phyloP scores from a whole-genome alignment of 2,888 invertebrate species.

The Eilema caniola region DNA sequence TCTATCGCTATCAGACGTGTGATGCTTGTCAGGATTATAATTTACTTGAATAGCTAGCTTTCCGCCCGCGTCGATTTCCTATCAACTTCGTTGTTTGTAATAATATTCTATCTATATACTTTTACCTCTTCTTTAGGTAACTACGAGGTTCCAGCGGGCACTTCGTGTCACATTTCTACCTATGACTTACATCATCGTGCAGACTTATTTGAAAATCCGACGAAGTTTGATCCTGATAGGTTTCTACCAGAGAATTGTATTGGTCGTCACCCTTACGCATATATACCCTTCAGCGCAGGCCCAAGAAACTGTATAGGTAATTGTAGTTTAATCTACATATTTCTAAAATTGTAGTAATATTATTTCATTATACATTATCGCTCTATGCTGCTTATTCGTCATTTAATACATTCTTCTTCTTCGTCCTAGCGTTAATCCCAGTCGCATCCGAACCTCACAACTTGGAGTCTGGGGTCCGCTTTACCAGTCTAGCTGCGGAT shows the following conservation, averaged over 20 bases:
- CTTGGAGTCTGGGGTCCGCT: no score
- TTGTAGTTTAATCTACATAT: not conserved
- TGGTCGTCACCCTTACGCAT: conserved; percentile 88
- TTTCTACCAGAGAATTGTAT: conserved; percentile 87
- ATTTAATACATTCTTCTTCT: not conserved
- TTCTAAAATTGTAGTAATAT: not conserved
- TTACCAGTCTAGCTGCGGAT: no score
- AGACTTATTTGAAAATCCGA: conserved; percentile 88
- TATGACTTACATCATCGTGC: conserved; percentile 88
- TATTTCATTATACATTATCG: no score
- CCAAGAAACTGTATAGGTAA: conserved; percentile 90
- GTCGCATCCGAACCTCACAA: no score
- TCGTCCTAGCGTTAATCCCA: no score
- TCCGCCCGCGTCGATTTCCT: no score
- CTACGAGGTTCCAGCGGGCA: conserved; percentile 77
- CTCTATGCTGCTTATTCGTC: not conserved
- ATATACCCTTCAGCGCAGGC: conserved; percentile 90
- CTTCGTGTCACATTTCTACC: conserved; percentile 83
- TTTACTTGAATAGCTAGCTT: no score
- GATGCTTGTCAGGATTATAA: no score
- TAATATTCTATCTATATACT: no score
- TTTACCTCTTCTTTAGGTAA: conserved; percentile 63
- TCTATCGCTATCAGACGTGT: no score
- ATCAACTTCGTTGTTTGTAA: no score
- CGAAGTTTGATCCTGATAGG: conserved; percentile 90